A percentile compares a stretch with the other conserved stretches of the same genome.
Conservation (phyloP, 2,113 vertebrate species). For the Hippocampus zosterae region DNA sequence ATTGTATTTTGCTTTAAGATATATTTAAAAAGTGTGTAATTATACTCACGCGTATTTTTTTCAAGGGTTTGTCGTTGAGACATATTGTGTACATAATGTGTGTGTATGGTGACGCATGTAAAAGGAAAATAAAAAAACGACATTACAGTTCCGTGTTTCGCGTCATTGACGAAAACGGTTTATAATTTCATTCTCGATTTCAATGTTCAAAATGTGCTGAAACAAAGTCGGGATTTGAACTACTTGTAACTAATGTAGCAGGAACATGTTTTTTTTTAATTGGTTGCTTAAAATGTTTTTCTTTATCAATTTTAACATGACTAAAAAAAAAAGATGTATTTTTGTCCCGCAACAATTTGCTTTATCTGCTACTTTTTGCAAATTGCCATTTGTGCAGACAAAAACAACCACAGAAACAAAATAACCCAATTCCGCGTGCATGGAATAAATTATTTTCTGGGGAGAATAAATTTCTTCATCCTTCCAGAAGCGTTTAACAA, state of each 20-base stretch:
- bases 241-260: not conserved
- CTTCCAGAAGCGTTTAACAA: not conserved
- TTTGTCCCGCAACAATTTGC: not conserved
- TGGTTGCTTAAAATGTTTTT: not conserved
- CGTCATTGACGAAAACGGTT: not conserved
- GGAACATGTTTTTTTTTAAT: not conserved
- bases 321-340: not conserved
- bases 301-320: too few relatives aligned
- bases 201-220: not conserved
- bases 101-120: conserved; percentile 10
- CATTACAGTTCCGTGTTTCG: not conserved
- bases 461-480: not conserved
- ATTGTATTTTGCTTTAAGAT: conserved; percentile 2
- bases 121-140: not conserved
- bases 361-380: not conserved
- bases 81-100: not conserved
- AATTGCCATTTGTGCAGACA: not conserved
- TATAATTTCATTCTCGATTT: not conserved
- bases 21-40: not conserved
- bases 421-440: not conserved
- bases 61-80: not conserved
- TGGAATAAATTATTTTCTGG: not conserved
- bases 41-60: not conserved
- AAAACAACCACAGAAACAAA: not conserved
- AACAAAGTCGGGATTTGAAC: not conserved